These are phyloP conservation scores for Axinella damicornis DNA, from an alignment of 37 sponge, comb jelly and placozoan species.

Conservation along the genomic window DNA sequence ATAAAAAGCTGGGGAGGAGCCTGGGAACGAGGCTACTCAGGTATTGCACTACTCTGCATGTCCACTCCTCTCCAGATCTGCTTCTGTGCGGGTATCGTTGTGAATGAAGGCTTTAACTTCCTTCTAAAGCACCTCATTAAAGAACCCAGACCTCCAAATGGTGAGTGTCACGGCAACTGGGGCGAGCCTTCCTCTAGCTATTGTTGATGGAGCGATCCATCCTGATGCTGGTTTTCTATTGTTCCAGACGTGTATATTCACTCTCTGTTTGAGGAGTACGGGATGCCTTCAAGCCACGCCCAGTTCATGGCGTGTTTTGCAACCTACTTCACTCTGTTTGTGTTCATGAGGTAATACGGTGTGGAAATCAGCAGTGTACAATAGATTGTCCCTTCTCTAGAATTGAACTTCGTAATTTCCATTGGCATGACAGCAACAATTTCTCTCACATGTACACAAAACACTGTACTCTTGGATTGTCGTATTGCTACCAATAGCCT, in stretches of 20 bases:
- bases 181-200: no score
- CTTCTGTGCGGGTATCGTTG: slow-evolving; percentile 70
- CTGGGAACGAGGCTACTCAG: no score
- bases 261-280: slow-evolving; percentile 80
- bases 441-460: no score
- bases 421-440: no score
- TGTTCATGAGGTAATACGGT: slow-evolving; percentile 75
- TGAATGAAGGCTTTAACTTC: slow-evolving; percentile 79
- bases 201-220: neutral
- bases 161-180: slow-evolving; percentile 44
- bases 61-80: slow-evolving; percentile 26
- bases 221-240: neutral
- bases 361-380: neutral
- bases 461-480: no score
- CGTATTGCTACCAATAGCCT: no score
- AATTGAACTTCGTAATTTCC: no score
- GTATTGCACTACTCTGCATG: no score
- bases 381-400: neutral
- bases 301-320: slow-evolving; percentile 96
- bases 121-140: slow-evolving; percentile 78
- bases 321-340: slow-evolving; percentile 78
- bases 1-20: no score
- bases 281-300: slow-evolving; percentile 96
- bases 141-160: slow-evolving; percentile 76
- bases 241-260: slow-evolving; percentile 27